These are phyloP conservation scores for Steromphala cineraria DNA, from an alignment of 2,888 invertebrate species.

Conservation along the genomic window DNA sequence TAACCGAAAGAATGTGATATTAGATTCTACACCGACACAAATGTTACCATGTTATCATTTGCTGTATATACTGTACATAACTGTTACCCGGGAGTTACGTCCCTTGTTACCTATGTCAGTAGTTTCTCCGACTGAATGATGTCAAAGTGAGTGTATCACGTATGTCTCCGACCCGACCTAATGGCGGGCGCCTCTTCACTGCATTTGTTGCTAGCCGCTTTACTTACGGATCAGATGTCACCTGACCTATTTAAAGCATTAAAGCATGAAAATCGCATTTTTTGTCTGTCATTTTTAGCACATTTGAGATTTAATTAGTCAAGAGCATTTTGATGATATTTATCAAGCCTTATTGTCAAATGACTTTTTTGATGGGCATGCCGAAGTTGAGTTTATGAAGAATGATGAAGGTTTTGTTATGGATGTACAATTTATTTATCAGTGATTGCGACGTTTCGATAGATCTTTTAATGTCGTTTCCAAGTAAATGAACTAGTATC, in stretches of 20 bases:
- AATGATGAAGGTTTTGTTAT: too few relatives aligned
- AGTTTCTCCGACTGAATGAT: conserved; percentile 1
- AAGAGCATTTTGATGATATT: too few relatives aligned
- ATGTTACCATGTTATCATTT: conserved; percentile 11
- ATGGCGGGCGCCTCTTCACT: neutral
- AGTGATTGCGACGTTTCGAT: too few relatives aligned
- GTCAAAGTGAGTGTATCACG: neutral
- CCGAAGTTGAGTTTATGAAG: too few relatives aligned
- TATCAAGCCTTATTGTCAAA: too few relatives aligned
- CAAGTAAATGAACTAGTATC: too few relatives aligned
- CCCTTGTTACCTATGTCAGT: conserved; percentile 8
- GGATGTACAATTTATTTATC: too few relatives aligned
- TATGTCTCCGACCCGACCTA: neutral
- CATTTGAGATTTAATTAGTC: too few relatives aligned
- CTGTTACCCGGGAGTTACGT: conserved; percentile 3
- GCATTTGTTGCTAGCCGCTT: conserved; percentile 17
- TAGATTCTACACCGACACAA: neutral
- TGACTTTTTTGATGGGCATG: too few relatives aligned
- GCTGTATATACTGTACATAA: conserved; percentile 12
- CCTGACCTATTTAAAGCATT: conserved; percentile 19
- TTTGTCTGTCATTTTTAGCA: too few relatives aligned
- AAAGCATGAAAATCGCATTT: neutral
- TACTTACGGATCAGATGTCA: conserved; percentile 16
- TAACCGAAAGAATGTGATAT: conserved; percentile 14
- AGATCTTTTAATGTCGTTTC: too few relatives aligned